Evolutionary conservation across 2,888 invertebrate species (phyloP).

Genomic region (Dryadula phaetusa): DNA sequence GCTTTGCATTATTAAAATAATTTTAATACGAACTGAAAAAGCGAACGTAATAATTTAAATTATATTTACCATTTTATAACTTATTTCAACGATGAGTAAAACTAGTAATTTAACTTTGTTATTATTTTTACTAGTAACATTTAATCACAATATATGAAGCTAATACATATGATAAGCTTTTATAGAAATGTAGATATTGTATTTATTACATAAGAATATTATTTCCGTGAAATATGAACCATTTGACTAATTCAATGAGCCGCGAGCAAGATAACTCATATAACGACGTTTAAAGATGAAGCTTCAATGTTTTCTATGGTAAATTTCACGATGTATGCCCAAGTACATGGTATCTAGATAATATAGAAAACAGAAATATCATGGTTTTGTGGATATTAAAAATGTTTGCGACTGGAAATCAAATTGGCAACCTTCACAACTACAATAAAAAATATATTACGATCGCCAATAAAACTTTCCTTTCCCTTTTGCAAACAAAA

Average conservation of each 20-base stretch:
- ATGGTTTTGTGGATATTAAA: constrained; percentile 3
- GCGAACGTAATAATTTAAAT: not conserved
- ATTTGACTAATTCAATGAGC: constrained; percentile 10
- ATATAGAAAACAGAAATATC: not conserved
- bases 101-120: too few relatives aligned
- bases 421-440: not conserved
- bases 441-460: constrained; percentile 9
- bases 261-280: constrained; percentile 4
- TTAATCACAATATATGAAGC: too few relatives aligned
- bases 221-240: not conserved
- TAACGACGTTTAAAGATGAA: not conserved
- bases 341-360: not conserved
- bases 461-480: constrained; percentile 5
- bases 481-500: constrained; percentile 7
- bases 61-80: too few relatives aligned
- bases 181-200: not conserved
- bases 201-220: not conserved
- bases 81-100: too few relatives aligned
- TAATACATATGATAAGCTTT: too few relatives aligned
- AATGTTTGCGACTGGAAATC: not conserved
- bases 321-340: not conserved
- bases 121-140: too few relatives aligned
- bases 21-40: not conserved
- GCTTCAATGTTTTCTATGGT: not conserved
- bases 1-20: not conserved